Conservation (phyloP, 2,113 vertebrate genomes). For the Rhipidura dahli region DNA sequence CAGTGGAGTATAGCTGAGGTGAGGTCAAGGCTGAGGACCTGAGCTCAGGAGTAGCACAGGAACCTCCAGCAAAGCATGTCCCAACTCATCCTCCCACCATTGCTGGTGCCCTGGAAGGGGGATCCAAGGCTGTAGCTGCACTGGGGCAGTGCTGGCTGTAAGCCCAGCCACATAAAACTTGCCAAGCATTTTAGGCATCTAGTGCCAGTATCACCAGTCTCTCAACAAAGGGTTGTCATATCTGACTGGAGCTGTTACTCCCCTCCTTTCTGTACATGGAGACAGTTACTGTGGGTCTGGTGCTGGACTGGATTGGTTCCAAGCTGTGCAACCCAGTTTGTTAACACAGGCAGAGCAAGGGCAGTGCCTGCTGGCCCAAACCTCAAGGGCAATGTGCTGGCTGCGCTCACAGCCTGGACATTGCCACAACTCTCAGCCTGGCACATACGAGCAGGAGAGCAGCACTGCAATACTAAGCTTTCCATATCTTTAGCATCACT, state of each 20-base stretch:
- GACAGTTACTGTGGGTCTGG: background rate
- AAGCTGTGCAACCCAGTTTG: background rate
- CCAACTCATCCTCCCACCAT: background rate
- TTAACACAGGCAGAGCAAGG: background rate
- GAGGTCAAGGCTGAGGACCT: background rate
- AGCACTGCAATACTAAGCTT: background rate
- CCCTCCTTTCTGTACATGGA: background rate
- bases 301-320: background rate
- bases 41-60: background rate
- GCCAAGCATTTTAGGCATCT: background rate
- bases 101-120: background rate
- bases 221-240: background rate
- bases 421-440: background rate
- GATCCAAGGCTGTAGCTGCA: background rate
- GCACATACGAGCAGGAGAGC: accelerated
- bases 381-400: background rate
- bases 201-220: background rate
- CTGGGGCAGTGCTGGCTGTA: background rate
- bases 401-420: background rate
- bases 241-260: background rate
- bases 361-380: background rate
- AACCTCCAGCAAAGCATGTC: background rate
- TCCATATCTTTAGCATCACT: background rate
- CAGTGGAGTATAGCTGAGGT: background rate
- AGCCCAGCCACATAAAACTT: background rate